Base-by-base conservation (phyloP, 2,113 vertebrate genomes). In the Nothobranchius furzeri region DNA sequence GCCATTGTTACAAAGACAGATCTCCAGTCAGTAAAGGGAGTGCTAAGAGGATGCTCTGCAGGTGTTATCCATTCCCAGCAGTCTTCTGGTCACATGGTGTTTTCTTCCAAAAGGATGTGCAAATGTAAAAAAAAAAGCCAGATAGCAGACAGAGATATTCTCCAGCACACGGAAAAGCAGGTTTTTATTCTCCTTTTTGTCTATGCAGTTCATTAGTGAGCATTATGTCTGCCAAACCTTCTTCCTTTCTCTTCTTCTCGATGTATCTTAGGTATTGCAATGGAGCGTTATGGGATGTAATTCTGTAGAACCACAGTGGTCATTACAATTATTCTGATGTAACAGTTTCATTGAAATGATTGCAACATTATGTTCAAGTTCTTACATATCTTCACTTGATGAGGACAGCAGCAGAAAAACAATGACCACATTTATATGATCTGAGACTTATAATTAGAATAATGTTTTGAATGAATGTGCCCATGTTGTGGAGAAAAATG, bases 391-490 rank as follows among this genome's bases (percentile, higher is more conserved):
- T 9, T 43, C 50, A 36, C 2, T 0, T 59, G 77, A 60, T 70
- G 81, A 77, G 68, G 73, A 61, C 80, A 64, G 78, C 73, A 40
- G 69, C 43, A 63, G 71, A n/a, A 62, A 79, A 75, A 83, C 73
- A 81, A 80, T 72, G 64, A 79, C 72, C 78, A 57, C 59, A 79
- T 69, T 55, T 20, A n/a, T 67, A 62, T 85, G 54, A 75, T 42
- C 65, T 47, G 56, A 68, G 73, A 68, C 45, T 47, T 35, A 70
- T 68, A 61, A 70, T 81, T 70, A 40, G 56, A 7, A 78, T 42
- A 12, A 59, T 61, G 65, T 79, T 82, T 87, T 85, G 60, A 84
- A 80, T 85, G 84, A 73, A 59, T 15, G 63, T 72, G 75, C 52
- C 47, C 63, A 68, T 51, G 65, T 75, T 78, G 71, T 71, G 47